These are phyloP conservation scores for Eupithecia insigniata DNA, from an alignment of 2,888 invertebrate genomes.

Conservation along the genomic window DNA sequence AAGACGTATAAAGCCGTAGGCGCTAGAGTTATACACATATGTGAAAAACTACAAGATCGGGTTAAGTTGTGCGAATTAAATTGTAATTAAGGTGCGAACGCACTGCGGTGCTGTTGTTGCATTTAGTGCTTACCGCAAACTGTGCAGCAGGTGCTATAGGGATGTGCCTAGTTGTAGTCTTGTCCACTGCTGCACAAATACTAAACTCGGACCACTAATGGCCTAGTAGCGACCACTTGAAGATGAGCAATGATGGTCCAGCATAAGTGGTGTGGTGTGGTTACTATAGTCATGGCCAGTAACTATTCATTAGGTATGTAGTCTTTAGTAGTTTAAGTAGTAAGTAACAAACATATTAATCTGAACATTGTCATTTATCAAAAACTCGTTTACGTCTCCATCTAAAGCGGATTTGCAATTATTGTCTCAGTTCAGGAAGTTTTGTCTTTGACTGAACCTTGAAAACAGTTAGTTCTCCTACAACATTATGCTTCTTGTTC, in stretches of 20 bases:
- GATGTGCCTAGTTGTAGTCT: neutral
- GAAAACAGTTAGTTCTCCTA: neutral
- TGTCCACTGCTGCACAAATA: neutral
- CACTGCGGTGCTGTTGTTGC: slow-evolving; percentile 27
- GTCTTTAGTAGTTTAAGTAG: neutral
- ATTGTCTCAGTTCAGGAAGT: neutral
- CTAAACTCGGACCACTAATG: neutral
- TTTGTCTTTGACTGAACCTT: neutral
- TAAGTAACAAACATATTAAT: neutral
- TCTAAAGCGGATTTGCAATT: neutral
- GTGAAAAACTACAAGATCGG: neutral
- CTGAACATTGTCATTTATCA: neutral
- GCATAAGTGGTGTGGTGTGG: neutral
- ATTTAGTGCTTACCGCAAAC: slow-evolving; percentile 26
- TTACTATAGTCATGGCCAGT: neutral
- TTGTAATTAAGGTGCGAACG: slow-evolving; percentile 34
- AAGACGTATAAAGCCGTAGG: too few species aligned
- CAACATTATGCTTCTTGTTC: neutral
- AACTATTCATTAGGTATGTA: neutral
- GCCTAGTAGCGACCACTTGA: neutral
- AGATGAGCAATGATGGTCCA: neutral
- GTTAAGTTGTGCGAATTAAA: slow-evolving; percentile 21
- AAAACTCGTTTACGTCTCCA: neutral
- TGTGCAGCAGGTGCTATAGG: neutral
- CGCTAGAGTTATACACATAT: neutral